Evolutionary conservation across 1,140 invertebrate genomes (phyloP).

Genomic region (Laodelphax striatellus): DNA sequence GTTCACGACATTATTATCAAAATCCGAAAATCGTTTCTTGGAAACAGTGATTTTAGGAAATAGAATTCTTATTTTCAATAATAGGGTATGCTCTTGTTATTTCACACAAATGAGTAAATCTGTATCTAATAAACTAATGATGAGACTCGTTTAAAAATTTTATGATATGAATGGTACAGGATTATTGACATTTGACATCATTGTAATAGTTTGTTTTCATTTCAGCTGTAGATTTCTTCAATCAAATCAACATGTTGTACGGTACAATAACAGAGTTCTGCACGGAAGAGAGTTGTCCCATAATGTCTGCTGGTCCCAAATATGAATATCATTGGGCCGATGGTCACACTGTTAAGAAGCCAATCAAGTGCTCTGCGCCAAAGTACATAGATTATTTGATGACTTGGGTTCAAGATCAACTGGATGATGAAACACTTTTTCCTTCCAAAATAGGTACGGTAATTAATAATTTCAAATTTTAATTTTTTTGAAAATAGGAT

Average conservation of each 20-base stretch:
- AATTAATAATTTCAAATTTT: constrained; percentile 11
- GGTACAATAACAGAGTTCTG: constrained; percentile 99
- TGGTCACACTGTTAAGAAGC: constrained; percentile 95
- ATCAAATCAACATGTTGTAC: constrained; percentile 99
- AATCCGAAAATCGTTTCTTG: too few species aligned
- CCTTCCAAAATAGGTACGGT: constrained; percentile 93
- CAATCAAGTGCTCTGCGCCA: constrained; percentile 97
- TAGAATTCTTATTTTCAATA: too few species aligned
- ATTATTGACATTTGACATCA: too few species aligned
- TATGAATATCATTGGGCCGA: constrained; percentile 99
- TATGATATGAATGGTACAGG: too few species aligned
- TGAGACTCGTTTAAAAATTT: too few species aligned
- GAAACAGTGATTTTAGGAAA: too few species aligned
- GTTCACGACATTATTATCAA: too few species aligned
- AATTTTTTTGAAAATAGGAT: too few species aligned
- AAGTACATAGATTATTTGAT: constrained; percentile 99
- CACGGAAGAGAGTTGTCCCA: constrained; percentile 92
- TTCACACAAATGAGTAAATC: too few species aligned
- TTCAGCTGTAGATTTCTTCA: constrained; percentile 96
- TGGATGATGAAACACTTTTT: constrained; percentile 97
- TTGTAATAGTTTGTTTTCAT: constrained; percentile 8
- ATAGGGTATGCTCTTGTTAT: too few species aligned
- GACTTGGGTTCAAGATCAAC: constrained; percentile 99
- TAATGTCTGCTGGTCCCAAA: constrained; percentile 96
- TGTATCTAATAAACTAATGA: too few species aligned